phyloP scores from a whole-genome alignment of 1,140 invertebrate species.

The Samia ricini region DNA sequence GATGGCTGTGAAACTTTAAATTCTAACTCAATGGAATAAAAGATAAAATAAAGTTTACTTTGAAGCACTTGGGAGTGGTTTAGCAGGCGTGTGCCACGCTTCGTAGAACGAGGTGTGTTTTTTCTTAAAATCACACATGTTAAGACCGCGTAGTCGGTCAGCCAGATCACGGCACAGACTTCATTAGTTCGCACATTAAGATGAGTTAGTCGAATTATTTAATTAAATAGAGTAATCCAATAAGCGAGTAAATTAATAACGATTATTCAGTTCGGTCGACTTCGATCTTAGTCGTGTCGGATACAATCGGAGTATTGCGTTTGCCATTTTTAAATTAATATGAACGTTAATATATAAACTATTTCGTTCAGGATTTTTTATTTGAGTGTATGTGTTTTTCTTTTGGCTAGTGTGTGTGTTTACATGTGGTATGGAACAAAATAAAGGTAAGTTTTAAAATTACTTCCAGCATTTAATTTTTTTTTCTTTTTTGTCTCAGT shows the following conservation, averaged over 20 bases:
- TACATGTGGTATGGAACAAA: slow-evolving; percentile 47
- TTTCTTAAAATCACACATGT: slow-evolving; percentile 54
- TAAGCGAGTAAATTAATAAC: slow-evolving; percentile 72
- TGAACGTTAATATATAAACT: slow-evolving; percentile 26
- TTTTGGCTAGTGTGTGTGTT: slow-evolving; percentile 17
- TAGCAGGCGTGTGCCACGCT: neutral
- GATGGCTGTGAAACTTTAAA: slow-evolving; percentile 19
- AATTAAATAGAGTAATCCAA: slow-evolving; percentile 75
- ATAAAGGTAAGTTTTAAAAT: slow-evolving; percentile 49
- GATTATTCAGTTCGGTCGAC: slow-evolving; percentile 52
- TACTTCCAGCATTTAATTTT: too few species aligned
- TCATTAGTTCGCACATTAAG: slow-evolving; percentile 75
- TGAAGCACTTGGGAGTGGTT: neutral
- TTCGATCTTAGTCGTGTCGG: slow-evolving; percentile 51
- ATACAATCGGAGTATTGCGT: slow-evolving; percentile 27
- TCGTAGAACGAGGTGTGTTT: slow-evolving; percentile 25
- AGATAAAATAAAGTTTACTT: slow-evolving; percentile 18
- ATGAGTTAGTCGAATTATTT: slow-evolving; percentile 73
- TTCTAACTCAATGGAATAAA: slow-evolving; percentile 15
- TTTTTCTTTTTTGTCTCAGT: neutral
- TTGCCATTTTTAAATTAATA: slow-evolving; percentile 30
- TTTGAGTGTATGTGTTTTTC: neutral
- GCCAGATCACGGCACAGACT: slow-evolving; percentile 69
- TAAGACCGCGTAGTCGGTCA: slow-evolving; percentile 40
- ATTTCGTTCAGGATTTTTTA: slow-evolving; percentile 1